A percentile compares a stretch with the other conserved stretches of the same genome.
These are phyloP conservation scores for Epinotia nisella DNA, from an alignment of 2,888 invertebrate genomes.

Conservation along the genomic window DNA sequence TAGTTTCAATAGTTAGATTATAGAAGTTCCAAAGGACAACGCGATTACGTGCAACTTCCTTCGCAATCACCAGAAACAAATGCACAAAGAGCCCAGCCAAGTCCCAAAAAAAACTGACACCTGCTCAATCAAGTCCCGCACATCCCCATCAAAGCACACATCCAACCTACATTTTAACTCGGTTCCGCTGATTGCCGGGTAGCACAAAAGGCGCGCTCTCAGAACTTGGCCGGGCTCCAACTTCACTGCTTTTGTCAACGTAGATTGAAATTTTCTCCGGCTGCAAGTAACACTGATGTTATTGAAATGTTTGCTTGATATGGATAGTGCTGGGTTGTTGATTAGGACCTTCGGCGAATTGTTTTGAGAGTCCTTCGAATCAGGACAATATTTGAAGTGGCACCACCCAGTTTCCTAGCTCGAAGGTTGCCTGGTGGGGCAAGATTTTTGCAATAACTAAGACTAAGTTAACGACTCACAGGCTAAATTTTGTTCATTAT, in stretches of 20 bases:
- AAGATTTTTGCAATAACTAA: too few species aligned
- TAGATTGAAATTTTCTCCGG: constrained; percentile 42
- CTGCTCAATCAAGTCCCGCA: constrained; percentile 39
- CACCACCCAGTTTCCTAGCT: too few species aligned
- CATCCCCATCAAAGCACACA: constrained; percentile 41
- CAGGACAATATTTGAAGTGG: too few species aligned
- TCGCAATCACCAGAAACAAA: constrained; percentile 23
- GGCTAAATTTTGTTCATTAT: too few species aligned
- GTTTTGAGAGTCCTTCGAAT: not conserved
- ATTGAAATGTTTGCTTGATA: constrained; percentile 41
- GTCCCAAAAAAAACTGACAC: constrained; percentile 33
- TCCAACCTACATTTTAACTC: constrained; percentile 43
- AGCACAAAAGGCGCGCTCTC: constrained; percentile 39
- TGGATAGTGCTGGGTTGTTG: constrained; percentile 23
- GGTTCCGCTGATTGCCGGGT: constrained; percentile 38
- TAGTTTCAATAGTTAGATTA: too few species aligned
- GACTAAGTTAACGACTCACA: too few species aligned
- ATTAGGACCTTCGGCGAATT: constrained; percentile 1
- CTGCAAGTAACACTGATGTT: constrained; percentile 42
- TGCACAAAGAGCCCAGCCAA: constrained; percentile 19
- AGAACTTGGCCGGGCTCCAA: constrained; percentile 34
- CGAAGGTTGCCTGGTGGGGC: too few species aligned
- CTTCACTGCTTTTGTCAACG: constrained; percentile 40
- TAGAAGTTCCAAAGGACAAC: not conserved
- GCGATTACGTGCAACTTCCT: too few species aligned